A percentile compares a stretch with the other conserved stretches of the same genome.
Evolutionary conservation across 2,888 invertebrate genomes (phyloP).

Genomic region (Agonopterix heracliana): DNA sequence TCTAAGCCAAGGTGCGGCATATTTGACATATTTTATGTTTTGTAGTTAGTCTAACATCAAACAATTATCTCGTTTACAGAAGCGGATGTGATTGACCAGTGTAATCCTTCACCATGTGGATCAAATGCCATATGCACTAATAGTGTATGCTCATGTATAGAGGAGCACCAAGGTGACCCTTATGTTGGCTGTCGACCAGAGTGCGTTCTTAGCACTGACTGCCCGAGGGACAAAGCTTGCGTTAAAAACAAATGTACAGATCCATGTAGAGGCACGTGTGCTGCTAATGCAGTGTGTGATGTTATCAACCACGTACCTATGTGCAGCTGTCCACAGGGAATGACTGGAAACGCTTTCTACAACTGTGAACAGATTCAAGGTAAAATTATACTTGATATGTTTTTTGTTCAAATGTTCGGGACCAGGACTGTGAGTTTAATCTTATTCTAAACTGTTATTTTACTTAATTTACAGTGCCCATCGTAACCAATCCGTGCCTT

Average conservation of each 20-base stretch:
- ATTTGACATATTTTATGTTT: not conserved
- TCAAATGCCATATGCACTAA: slow-evolving; percentile 76
- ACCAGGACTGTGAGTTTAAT: too few species aligned
- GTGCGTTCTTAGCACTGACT: slow-evolving; percentile 81
- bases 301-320: slow-evolving; percentile 83
- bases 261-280: slow-evolving; percentile 84
- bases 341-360: slow-evolving; percentile 82
- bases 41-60: not conserved
- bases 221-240: slow-evolving; percentile 79
- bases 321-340: slow-evolving; percentile 81
- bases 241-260: slow-evolving; percentile 81
- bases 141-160: slow-evolving; percentile 77
- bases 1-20: too few species aligned
- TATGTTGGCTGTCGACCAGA: slow-evolving; percentile 82
- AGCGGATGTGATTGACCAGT: slow-evolving; percentile 42
- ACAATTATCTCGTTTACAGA: slow-evolving; percentile 4
- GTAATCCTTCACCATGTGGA: slow-evolving; percentile 81
- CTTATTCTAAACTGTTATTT: not conserved
- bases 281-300: slow-evolving; percentile 81
- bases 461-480: slow-evolving; percentile 42
- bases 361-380: slow-evolving; percentile 75
- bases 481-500: slow-evolving; percentile 78
- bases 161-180: slow-evolving; percentile 81
- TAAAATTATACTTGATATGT: slow-evolving; percentile 17
- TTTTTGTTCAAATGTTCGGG: too few species aligned